Evolutionary conservation across 2,113 vertebrate species (phyloP).

Genomic region (Gadus chalcogrammus): DNA sequence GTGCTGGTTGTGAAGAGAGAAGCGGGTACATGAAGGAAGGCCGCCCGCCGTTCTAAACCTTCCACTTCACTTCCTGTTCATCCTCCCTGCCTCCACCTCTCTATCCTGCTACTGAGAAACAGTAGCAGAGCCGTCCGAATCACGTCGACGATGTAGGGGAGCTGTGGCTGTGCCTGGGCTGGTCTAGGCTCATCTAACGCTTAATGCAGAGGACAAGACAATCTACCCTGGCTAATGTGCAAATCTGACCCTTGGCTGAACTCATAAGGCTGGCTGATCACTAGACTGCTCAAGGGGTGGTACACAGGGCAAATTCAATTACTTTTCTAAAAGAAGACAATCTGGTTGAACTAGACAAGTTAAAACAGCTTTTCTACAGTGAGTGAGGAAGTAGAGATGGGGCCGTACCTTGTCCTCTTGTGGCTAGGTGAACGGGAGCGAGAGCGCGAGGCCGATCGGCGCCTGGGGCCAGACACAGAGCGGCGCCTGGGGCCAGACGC

Average conservation of each 20-base stretch:
- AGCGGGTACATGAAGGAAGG: slow-evolving; percentile 30
- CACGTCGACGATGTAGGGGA: background rate
- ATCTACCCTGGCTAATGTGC: slow-evolving; percentile 28
- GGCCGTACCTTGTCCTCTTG: slow-evolving; percentile 70
- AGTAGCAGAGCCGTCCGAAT: slow-evolving; percentile 33
- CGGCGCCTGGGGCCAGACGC: slow-evolving; percentile 17
- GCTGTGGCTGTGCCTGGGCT: slow-evolving; percentile 30
- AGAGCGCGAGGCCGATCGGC: slow-evolving; percentile 61
- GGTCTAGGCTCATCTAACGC: slow-evolving; percentile 2
- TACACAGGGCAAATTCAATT: background rate
- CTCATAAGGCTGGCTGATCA: slow-evolving; percentile 12
- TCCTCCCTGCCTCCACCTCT: slow-evolving; percentile 24
- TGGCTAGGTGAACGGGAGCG: slow-evolving; percentile 64
- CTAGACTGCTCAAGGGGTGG: slow-evolving; percentile 9
- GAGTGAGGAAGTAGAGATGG: slow-evolving; percentile 12
- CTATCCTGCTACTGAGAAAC: slow-evolving; percentile 22
- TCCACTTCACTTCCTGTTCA: slow-evolving; percentile 16
- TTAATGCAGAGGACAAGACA: slow-evolving; percentile 15
- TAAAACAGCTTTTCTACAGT: slow-evolving; percentile 5
- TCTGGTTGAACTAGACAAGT: background rate
- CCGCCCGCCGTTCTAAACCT: background rate
- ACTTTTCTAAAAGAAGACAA: no score
- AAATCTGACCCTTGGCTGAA: slow-evolving; percentile 37
- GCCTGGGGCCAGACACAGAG: slow-evolving; percentile 8
- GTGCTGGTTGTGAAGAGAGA: slow-evolving; percentile 18